Percentiles rank a stretch among this genome's conserved stretches.
phyloP scores from a whole-genome alignment of 2,113 vertebrate genomes.

The Maccullochella peelii region DNA sequence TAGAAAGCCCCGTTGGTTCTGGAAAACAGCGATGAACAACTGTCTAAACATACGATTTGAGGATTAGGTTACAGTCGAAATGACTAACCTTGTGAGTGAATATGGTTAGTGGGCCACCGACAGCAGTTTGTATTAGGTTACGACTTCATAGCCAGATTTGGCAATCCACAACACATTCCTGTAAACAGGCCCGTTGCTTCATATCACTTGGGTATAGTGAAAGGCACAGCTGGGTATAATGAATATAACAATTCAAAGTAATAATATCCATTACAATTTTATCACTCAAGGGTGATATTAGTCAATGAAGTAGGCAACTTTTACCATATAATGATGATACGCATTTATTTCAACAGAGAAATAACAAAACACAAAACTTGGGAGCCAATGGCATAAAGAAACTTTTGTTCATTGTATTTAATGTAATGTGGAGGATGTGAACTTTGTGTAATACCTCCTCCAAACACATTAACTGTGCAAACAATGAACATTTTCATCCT shows the following conservation, averaged over 20 bases:
- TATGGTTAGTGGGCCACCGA: background rate
- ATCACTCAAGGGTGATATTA: background rate
- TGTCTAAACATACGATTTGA: conserved; percentile 26
- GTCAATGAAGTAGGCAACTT: background rate
- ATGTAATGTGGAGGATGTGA: conserved; percentile 14
- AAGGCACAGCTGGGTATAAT: conserved; percentile 14
- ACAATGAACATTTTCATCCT: conserved; percentile 44
- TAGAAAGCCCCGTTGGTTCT: conserved; percentile 34
- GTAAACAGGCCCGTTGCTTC: background rate
- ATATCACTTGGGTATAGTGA: background rate
- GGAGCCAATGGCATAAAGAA: background rate
- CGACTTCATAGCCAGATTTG: background rate
- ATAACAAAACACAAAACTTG: background rate
- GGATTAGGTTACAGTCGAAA: conserved; percentile 23
- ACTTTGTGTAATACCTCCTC: background rate
- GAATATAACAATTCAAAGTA: background rate
- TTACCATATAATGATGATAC: too few species aligned
- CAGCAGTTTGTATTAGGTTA: conserved; percentile 7
- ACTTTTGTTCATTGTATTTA: background rate
- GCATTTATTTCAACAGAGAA: background rate
- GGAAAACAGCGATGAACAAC: conserved; percentile 31
- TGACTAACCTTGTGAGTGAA: conserved; percentile 32
- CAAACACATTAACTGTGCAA: conserved; percentile 31
- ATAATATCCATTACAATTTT: background rate
- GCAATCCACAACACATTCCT: conserved; percentile 7